Conservation (phyloP, 2,888 invertebrate species). For the Drosophila mettleri region DNA sequence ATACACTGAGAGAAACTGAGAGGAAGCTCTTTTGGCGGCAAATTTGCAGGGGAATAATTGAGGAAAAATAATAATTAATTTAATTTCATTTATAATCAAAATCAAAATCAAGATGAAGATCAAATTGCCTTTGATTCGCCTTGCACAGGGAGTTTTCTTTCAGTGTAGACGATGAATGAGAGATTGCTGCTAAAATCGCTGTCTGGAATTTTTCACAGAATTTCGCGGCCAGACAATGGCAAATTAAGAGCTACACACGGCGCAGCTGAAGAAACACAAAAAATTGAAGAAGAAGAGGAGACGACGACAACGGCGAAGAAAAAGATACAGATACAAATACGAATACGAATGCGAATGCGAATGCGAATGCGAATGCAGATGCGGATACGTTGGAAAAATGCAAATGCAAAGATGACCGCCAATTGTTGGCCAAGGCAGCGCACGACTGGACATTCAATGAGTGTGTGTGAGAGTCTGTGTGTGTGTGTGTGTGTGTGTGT, state of each 20-base stretch:
- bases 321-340: constrained; percentile 18
- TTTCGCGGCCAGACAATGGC: constrained; percentile 49
- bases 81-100: neutral
- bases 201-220: constrained; percentile 61
- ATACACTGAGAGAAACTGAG: neutral
- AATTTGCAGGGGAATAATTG: too few relatives aligned
- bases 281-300: neutral
- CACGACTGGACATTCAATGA: constrained; percentile 15
- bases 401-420: constrained; percentile 40
- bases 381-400: constrained; percentile 39
- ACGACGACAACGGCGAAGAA: too few relatives aligned
- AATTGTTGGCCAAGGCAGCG: constrained; percentile 21
- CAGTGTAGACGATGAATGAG: constrained; percentile 44
- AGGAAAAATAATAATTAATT: neutral
- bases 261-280: constrained; percentile 18
- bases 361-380: constrained; percentile 26
- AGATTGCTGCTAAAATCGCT: constrained; percentile 33
- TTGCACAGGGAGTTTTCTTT: neutral
- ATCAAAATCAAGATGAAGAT: neutral
- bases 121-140: neutral
- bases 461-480: neutral
- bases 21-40: fast-evolving
- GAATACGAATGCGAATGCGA: constrained; percentile 15
- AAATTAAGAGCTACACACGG: constrained; percentile 49
- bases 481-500: neutral